Evolutionary conservation across 2,797 vertebrate species (phyloP).

Genomic region (Spinus olivaceus): DNA sequence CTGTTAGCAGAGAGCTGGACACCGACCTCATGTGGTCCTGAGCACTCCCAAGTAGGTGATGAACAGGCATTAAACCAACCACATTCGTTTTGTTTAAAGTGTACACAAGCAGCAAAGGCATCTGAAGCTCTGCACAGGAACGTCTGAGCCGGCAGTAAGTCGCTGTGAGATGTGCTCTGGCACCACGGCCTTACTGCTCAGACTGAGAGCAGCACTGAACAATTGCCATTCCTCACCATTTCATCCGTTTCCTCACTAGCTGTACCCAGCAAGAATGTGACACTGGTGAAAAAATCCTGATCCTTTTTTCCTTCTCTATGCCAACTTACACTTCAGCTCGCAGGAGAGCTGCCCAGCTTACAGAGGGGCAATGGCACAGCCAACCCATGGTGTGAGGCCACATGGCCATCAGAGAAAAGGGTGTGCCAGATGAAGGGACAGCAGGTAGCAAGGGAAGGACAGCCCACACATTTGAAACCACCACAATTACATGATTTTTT

Average conservation of each 20-base stretch:
- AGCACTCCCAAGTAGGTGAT: not conserved
- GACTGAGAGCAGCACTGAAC: not conserved
- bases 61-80: not conserved
- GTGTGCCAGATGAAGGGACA: not conserved
- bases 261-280: not conserved
- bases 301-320: not conserved
- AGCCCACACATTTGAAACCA: not conserved
- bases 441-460: not conserved
- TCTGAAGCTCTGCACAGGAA: not conserved
- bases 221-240: not conserved
- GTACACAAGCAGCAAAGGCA: not conserved
- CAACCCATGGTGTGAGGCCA: not conserved
- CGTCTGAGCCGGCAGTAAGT: fast-evolving
- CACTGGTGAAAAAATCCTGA: not conserved
- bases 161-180: not conserved
- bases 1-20: not conserved
- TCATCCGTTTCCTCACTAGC: fast-evolving
- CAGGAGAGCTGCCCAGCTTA: not conserved
- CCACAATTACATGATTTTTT: not conserved
- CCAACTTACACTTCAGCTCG: fast-evolving
- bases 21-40: fast-evolving
- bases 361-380: not conserved
- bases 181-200: fast-evolving
- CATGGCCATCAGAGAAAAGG: not conserved
- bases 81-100: not conserved